A percentile compares a stretch with the other conserved stretches of the same genome.
Conservation (phyloP, 1,140 invertebrate genomes). For the Samia ricini region DNA sequence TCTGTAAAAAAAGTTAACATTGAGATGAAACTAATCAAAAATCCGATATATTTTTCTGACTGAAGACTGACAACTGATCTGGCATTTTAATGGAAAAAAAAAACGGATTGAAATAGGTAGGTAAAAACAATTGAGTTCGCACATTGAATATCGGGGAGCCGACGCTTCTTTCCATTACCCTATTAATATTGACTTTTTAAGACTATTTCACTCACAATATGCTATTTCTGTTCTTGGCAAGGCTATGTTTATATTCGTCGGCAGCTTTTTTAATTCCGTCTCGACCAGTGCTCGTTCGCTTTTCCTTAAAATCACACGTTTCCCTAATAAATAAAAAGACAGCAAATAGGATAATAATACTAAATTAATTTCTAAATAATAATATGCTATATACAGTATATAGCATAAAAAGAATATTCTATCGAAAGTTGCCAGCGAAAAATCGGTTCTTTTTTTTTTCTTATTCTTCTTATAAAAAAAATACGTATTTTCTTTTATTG, state of each 20-base stretch:
- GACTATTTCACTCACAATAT: constrained; percentile 14
- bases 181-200: constrained; percentile 15
- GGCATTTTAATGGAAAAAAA: no score
- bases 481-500: constrained; percentile 11
- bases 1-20: no score
- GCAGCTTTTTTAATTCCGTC: constrained; percentile 21
- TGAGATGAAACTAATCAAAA: no score
- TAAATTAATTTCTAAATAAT: constrained; percentile 21
- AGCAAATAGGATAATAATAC: not conserved
- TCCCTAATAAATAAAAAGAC: constrained; percentile 18
- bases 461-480: no score
- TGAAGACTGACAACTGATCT: no score
- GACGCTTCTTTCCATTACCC: not conserved
- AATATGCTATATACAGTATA: constrained; percentile 57
- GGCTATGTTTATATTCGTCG: constrained; percentile 6
- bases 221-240: constrained; percentile 58
- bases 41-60: no score
- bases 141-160: no score
- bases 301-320: constrained; percentile 18
- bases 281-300: constrained; percentile 10
- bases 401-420: constrained; percentile 46
- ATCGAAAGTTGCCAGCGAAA: constrained; percentile 42
- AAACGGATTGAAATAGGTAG: no score
- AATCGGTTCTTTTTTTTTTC: constrained; percentile 34
- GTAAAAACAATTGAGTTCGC: no score